A percentile compares a stretch with the other conserved stretches of the same genome.
phyloP scores from a whole-genome alignment of 2,113 vertebrate genomes.

The Lontra canadensis region DNA sequence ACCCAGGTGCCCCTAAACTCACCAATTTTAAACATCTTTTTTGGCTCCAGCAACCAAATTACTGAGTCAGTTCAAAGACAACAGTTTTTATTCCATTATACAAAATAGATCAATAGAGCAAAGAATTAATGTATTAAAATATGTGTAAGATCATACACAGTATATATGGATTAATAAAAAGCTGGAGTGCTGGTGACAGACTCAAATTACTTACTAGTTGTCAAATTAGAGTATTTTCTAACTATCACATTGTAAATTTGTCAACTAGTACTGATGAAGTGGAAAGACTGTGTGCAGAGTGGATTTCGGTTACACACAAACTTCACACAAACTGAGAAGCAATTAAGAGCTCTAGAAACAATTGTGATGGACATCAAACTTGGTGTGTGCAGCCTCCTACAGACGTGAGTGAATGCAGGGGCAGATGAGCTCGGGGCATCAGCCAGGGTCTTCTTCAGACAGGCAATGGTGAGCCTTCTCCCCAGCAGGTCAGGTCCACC shows the following conservation, averaged over 20 bases:
- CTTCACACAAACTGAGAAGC: not conserved
- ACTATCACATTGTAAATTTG: not conserved
- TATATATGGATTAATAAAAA: not conserved
- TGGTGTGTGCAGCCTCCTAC: not conserved
- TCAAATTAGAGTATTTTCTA: not conserved
- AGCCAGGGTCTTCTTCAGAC: fast-evolving
- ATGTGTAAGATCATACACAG: not conserved
- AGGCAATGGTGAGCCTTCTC: not conserved
- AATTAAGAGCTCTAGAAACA: not conserved
- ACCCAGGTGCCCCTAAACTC: not conserved
- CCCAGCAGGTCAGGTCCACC: not conserved
- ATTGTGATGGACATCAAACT: fast-evolving
- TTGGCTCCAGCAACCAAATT: not conserved
- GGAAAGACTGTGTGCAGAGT: not conserved
- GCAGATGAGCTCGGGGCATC: fast-evolving
- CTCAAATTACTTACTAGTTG: no score
- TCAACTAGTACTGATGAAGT: not conserved
- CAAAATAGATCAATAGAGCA: not conserved
- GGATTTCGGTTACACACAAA: not conserved
- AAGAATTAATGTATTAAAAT: constrained; percentile 37
- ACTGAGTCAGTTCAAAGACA: not conserved
- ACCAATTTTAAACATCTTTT: not conserved
- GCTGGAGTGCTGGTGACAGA: not conserved
- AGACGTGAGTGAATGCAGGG: fast-evolving
- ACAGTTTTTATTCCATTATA: constrained; percentile 51